Evolutionary conservation across 2,888 invertebrate genomes (phyloP), one percentile per base, ranked within the genome.

Genomic region (Drosophila incognita): DNA sequence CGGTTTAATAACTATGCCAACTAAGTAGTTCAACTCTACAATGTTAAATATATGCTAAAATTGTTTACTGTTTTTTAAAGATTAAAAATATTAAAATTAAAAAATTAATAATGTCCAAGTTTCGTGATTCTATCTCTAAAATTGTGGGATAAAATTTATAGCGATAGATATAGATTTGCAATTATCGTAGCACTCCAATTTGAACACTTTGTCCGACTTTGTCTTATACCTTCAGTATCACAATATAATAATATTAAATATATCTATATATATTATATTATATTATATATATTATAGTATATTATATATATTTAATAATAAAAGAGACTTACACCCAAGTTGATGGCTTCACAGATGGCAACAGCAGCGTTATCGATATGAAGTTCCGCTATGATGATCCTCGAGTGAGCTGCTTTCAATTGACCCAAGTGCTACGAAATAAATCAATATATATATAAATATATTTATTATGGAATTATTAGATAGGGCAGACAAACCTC

Each of bases 291-390:
- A 5, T 27, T 27, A 27, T 5, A 27, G 0, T 27, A 27, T 27
- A 5, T 27, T 27, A 5, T 27, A 27, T 27, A 27, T 5, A 29
- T 29, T 29, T 29, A 29, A 6, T 6, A 6, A 29, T 29, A 48
- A 42, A 52, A 11, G 24, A 31, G 40, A 68, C 84, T 73, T 81
- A 93, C 93, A 56, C 79, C 69, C 51, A 93, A 75, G 49, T 92
- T 84, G n/a, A 81, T 84, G 0, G 97, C 98, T 90, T 97, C 96
- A 91, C 98, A 98, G 95, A 98, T 95, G 18, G 97, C 96, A 65
- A 95, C 95, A 38, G 97, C 94, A 8, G 95, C 96, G 29, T 95
- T 95, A 78, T 95, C 94, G 83, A 96, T 97, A 88, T 96, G 96
- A 57, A 96, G 95, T 91, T 97, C 96, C 10, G 97, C 96, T 78